These are phyloP conservation scores for Drosophila yooni DNA, from an alignment of 2,888 invertebrate genomes.

Conservation along the genomic window DNA sequence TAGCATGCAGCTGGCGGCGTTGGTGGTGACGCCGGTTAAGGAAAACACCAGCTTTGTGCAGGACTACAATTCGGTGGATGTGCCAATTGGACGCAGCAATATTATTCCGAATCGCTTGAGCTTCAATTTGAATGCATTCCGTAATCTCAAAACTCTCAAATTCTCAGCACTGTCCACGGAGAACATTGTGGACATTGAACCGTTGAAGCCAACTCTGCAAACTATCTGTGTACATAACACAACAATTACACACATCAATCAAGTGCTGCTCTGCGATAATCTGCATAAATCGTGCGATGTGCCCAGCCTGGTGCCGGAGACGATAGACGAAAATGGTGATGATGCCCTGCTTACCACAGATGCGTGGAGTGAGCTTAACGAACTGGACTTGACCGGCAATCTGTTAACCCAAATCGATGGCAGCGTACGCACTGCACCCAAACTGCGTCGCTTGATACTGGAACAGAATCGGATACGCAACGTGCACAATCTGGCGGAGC, in stretches of 20 bases:
- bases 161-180: constrained; percentile 89
- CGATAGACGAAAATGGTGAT: constrained; percentile 22
- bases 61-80: constrained; percentile 83
- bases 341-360: constrained; percentile 47
- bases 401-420: constrained; percentile 91
- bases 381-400: constrained; percentile 92
- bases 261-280: constrained; percentile 93
- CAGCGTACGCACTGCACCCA: constrained; percentile 91
- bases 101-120: constrained; percentile 92
- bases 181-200: constrained; percentile 87
- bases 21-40: constrained; percentile 84
- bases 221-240: constrained; percentile 84
- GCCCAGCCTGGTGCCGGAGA: constrained; percentile 60
- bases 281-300: constrained; percentile 88
- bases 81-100: constrained; percentile 91
- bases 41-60: constrained; percentile 68
- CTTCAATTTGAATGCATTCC: constrained; percentile 94
- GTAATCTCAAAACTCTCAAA: constrained; percentile 89
- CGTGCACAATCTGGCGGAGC: constrained; percentile 91
- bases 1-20: constrained; percentile 89
- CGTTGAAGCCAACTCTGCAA: constrained; percentile 85
- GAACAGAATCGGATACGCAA: constrained; percentile 92
- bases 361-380: constrained; percentile 88
- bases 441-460: constrained; percentile 89
- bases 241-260: constrained; percentile 87